Evolutionary conservation across 2,797 vertebrate genomes (phyloP).

Genomic region (Manis crassicaudata): DNA sequence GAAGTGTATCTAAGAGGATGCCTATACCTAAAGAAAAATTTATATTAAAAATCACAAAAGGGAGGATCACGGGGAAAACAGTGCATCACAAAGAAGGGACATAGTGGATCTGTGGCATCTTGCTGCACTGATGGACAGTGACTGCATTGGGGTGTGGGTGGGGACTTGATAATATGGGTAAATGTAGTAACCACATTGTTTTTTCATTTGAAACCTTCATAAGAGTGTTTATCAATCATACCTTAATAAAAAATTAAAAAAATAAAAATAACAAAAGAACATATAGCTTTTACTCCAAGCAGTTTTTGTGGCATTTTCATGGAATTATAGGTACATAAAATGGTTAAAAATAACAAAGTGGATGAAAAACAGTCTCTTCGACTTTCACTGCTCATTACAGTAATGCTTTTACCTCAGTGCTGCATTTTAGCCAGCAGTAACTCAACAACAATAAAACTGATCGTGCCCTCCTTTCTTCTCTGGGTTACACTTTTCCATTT

Average conservation of each 20-base stretch:
- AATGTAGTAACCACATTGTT: no score
- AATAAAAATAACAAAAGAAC: background rate
- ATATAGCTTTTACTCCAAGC: background rate
- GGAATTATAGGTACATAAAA: background rate
- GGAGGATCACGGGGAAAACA: no score
- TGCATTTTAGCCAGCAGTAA: background rate
- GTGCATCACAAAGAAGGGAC: no score
- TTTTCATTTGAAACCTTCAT: no score
- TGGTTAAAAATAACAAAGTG: background rate
- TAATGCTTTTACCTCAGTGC: background rate
- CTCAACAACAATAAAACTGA: background rate
- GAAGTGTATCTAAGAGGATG: background rate
- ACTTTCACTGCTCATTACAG: background rate
- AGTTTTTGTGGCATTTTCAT: background rate
- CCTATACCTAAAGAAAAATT: background rate
- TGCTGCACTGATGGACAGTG: no score
- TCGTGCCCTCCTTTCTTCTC: background rate
- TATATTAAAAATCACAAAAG: constrained; percentile 14
- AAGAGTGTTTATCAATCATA: no score
- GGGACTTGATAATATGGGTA: no score
- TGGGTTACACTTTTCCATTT: background rate
- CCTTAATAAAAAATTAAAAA: no score
- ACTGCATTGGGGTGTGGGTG: no score
- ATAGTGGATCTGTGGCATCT: no score
- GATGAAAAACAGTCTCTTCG: background rate